Base-by-base conservation (phyloP, 1,140 invertebrate species). In the Cheumatopsyche charites region DNA sequence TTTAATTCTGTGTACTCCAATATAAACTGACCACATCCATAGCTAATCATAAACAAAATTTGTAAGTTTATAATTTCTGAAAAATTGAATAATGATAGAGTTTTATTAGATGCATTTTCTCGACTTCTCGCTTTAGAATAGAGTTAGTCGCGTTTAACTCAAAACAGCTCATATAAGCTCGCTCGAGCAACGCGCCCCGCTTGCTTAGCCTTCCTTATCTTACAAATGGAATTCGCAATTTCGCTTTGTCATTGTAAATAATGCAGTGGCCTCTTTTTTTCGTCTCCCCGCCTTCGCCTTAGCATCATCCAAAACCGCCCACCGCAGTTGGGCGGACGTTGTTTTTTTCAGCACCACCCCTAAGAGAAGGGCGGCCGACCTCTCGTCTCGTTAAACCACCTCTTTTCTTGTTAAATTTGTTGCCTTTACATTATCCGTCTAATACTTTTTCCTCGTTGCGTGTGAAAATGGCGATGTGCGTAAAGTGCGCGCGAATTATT, bases 171-270 rank as follows among this genome's bases (percentile, higher is more conserved):
- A 58, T 26, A 23, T 26, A 26, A 52, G 47, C 19, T 23, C 21
- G 23, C 1, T 52, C 45, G 67, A 1, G 2, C 21, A 17, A 15
- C 21, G 52, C 26, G 43, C 42, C 19, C n/a, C n/a, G n/a, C n/a
- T n/a, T 43, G 13, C 25, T 41, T 45, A 19, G 26, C 43, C 52
- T 55, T 69, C 65, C 67, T 75, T 75, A 75, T 75, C 70, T 75
- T 70, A 72, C 73, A 75, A 75, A 75, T 75, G 71, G 73, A 75
- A 75, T 75, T 75, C 73, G 42, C 66, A 75, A 75, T 72, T 75
- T 75, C 73, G 73, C 73, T 75, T 75, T 75, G 73, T 75, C 73
- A 75, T 67, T 72, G 70, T 75, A 75, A 75, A 75, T 75, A 75
- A 75, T 75, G 73, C 73, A 75, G 70, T 41, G 52, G 62, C 62